Base-by-base conservation (phyloP, 2,888 invertebrate genomes). In the Meiosimyza platycephala region DNA sequence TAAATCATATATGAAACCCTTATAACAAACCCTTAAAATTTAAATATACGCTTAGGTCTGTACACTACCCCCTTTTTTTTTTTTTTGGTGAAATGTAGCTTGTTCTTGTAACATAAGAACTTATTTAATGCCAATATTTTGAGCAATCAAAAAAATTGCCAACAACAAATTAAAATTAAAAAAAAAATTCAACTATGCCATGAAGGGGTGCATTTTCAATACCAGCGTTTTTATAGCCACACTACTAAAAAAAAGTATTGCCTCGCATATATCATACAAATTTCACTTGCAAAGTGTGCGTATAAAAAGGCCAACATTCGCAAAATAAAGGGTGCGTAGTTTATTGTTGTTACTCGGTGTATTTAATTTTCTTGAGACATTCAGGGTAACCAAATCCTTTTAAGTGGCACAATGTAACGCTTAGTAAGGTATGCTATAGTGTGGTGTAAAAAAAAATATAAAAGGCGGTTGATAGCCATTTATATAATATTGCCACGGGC, bases 331-430 rank as follows among this genome's bases (percentile, higher is more conserved):
- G 57, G 57, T 57, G 57, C 57, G 28, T 6, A 57, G 57, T 57
- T 57, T 50, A 13, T 28, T 40, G 40, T 40, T 40, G 9, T 40
- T 40, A 40, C 40, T 40, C 40, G 6, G 9, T 40, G 40, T 47
- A 33, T 68, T 74, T 64, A 71, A 73, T 72, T 75, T 75, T 68
- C 75, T 71, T 70, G 71, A 72, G 75, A 70, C 75, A 70, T 75
- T n/a, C 77, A 79, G 40, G 76, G 84, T 85, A 84, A 85, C 85
- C 84, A 84, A 84, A 84, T 84, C 84, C 85, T 82, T 84, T 82
- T 80, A 84, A 80, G 79, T 73, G 76, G 78, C 78, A 78, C 75
- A 76, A 76, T 75, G 57, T 47, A 65, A 72, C 65, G 62, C 18
- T 55, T 54, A 55, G 62, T 57, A 50, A 28, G 64, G 47, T 33